Conservation (phyloP, 1,140 invertebrate genomes). For the Bombus pascuorum region DNA sequence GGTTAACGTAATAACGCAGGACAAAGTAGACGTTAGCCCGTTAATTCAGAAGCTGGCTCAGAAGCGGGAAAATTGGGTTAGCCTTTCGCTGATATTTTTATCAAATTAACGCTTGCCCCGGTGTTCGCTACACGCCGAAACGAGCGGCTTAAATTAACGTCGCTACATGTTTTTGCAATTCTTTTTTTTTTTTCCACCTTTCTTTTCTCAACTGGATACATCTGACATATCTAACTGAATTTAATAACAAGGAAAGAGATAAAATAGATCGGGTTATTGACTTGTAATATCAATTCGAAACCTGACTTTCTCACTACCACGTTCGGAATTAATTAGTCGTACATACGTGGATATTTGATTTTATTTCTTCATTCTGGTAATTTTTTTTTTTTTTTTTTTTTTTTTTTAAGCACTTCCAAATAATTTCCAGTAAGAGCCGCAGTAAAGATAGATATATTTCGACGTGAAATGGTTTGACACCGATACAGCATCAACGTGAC, state of each 20-base stretch:
- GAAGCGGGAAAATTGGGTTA: constrained; percentile 33
- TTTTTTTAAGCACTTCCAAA: not conserved
- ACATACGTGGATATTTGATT: not conserved
- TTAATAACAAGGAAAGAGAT: not conserved
- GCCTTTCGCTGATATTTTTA: constrained; percentile 45
- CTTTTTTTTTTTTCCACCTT: not conserved
- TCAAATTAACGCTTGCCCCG: constrained; percentile 32
- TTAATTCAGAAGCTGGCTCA: constrained; percentile 39
- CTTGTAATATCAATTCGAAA: not conserved
- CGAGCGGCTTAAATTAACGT: constrained; percentile 2
- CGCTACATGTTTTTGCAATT: not conserved
- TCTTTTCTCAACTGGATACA: not conserved
- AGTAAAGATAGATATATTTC: no score
- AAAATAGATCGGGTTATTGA: not conserved
- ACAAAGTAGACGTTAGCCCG: constrained; percentile 42
- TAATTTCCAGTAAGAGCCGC: no score
- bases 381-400: no score
- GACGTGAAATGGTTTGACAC: not conserved
- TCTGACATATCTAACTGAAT: not conserved
- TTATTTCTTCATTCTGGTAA: not conserved
- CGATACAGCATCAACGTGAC: not conserved
- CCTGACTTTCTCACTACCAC: not conserved
- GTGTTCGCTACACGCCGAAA: constrained; percentile 5
- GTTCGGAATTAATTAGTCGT: not conserved
- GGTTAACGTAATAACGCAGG: constrained; percentile 39